Evolutionary conservation across 53 echinoderm and acorn worm species (phyloP).

Genomic region (Henricia sp.): DNA sequence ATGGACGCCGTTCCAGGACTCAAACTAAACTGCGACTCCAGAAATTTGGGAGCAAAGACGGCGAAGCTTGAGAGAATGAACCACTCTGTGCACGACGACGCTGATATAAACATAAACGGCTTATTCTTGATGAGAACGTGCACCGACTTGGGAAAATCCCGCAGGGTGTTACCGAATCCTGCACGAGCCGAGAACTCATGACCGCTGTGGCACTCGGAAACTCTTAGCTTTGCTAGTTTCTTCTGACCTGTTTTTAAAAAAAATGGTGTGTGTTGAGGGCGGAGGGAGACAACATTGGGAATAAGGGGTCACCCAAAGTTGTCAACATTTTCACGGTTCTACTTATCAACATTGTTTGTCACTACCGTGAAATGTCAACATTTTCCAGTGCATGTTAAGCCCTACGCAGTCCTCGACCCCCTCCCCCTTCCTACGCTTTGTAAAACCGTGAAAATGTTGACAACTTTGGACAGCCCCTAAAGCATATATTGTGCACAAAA

Average conservation of each 20-base stretch:
- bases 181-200: conserved; percentile 72
- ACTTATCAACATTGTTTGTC: too few species aligned
- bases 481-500: too few species aligned
- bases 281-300: too few species aligned
- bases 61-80: conserved; percentile 90
- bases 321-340: too few species aligned
- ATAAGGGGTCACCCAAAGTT: too few species aligned
- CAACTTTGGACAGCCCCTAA: too few species aligned
- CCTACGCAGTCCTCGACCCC: too few species aligned
- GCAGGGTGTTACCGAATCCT: conserved; percentile 89
- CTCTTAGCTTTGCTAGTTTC: conserved; percentile 69
- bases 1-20: conserved; percentile 89
- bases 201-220: conserved; percentile 88
- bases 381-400: too few species aligned
- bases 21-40: conserved; percentile 92
- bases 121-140: conserved; percentile 77
- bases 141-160: conserved; percentile 88
- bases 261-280: too few species aligned
- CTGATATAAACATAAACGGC: conserved; percentile 92
- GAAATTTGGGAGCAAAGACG: conserved; percentile 94
- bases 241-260: conserved; percentile 76
- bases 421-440: too few species aligned
- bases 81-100: conserved; percentile 88
- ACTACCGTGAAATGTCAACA: too few species aligned
- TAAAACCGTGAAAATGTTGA: too few species aligned